Evolutionary conservation across 2,797 vertebrate species (phyloP), one percentile per base, ranked within the genome.

Genomic region (Poeciliopsis infans): DNA sequence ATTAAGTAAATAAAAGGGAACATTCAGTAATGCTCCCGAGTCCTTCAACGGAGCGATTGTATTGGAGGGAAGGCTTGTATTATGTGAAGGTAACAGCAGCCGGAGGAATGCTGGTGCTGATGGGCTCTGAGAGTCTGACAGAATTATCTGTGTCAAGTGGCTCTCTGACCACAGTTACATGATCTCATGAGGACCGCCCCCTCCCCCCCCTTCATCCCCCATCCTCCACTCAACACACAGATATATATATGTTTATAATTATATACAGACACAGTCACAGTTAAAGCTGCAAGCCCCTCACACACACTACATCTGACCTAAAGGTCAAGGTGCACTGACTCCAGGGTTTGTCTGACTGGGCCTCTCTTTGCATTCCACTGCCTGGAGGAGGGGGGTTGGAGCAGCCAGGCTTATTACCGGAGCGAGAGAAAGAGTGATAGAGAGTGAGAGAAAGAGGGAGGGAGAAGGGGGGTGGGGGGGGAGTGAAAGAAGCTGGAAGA

Each of bases 321-420:
- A 39, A 88, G 97, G 97, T 99, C 97, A 97, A 95, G 97, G 97
- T 97, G 97, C 97, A 98, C 96, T 97, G 97, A 98, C 97, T 97
- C 96, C 96, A 96, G 97, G 96, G 96, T 96, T 96, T 96, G 96
- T 97, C 96, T 97, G 96, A 95, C 96, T 92, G 97, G 97, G 97
- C 97, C 98, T 96, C 97, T 96, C 96, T 96, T 97, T 95, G 95
- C 98, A 99, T 99, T 99, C 98, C 97, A 96, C 95, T 94, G 95
- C 96, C 95, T 93, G 94, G 94, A 94, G 96, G 96, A 95, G 96
- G 96, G 96, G 96, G 91, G 31, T 89, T 79, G 90, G 77, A 78
- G 95, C 94, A 93, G 96, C 94, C 94, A 90, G 46, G 95, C 94
- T 95, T 92, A 89, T 96, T 89, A 93, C 95, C 92, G 94, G 94